Conservation (phyloP, 2,888 invertebrate species). For the Catocala sponsa region DNA sequence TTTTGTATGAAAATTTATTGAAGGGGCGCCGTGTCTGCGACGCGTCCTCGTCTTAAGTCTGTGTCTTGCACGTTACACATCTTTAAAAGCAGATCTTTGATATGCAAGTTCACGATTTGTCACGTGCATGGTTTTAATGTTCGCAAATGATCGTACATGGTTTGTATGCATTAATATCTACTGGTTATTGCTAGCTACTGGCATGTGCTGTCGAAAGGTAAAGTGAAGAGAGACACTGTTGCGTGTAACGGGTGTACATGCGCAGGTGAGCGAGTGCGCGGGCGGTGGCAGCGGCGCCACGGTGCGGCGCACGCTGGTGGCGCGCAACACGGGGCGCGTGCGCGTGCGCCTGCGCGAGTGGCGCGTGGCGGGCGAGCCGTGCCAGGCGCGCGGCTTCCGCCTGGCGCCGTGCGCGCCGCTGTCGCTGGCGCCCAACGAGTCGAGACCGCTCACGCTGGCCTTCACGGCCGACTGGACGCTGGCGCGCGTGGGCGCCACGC, state of each 20-base stretch:
- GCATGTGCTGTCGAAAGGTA: too few species aligned
- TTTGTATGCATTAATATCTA: too few species aligned
- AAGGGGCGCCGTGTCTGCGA: too few species aligned
- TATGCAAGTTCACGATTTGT: too few species aligned
- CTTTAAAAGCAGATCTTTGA: too few species aligned
- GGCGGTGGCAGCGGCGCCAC: constrained; percentile 75
- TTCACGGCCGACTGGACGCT: constrained; percentile 74
- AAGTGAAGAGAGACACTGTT: too few species aligned
- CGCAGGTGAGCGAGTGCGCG: constrained; percentile 91
- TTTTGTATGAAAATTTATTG: too few species aligned
- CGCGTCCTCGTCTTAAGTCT: too few species aligned
- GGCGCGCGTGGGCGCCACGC: constrained; percentile 57
- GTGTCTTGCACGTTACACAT: too few species aligned
- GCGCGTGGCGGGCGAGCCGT: constrained; percentile 67
- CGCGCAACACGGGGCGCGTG: constrained; percentile 96
- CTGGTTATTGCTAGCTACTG: too few species aligned
- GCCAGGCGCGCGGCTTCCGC: constrained; percentile 75
- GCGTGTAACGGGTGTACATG: constrained; percentile 43
- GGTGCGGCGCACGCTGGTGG: constrained; percentile 86
- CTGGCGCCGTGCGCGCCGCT: constrained; percentile 72
- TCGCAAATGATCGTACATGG: too few species aligned
- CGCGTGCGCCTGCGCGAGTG: constrained; percentile 90
- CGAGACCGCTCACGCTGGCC: constrained; percentile 65
- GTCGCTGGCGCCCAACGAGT: constrained; percentile 69
- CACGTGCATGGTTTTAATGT: too few species aligned